Conservation (phyloP, 1,140 invertebrate species). For the Nymphalis io region DNA sequence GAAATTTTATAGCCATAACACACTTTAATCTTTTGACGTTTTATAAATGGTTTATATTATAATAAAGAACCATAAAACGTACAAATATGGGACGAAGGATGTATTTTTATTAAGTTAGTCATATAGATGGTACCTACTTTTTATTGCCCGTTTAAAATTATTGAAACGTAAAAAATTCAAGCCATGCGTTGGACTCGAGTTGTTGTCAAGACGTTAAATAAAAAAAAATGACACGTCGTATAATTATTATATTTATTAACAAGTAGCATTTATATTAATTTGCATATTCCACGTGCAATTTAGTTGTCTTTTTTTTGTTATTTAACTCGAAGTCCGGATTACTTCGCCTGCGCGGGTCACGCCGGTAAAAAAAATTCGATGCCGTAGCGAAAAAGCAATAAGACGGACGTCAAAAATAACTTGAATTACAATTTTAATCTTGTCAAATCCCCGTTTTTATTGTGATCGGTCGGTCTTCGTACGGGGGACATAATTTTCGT, state of each 20-base stretch:
- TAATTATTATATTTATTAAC: conserved; percentile 33
- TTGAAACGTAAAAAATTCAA: conserved; percentile 20
- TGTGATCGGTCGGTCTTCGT: conserved; percentile 54
- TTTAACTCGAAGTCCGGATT: conserved; percentile 47
- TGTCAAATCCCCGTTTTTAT: conserved; percentile 79
- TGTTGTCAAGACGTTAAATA: not conserved
- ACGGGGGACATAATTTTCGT: conserved; percentile 70
- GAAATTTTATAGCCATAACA: conserved; percentile 31
- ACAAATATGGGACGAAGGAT: conserved; percentile 22
- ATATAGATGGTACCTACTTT: conserved; percentile 14
- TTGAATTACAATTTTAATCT: conserved; percentile 79
- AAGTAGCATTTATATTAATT: conserved; percentile 40
- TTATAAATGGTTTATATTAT: conserved; percentile 32
- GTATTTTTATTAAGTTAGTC: conserved; percentile 26
- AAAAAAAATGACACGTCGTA: conserved; percentile 17
- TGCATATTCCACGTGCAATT: conserved; percentile 27
- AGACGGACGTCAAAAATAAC: conserved; percentile 74
- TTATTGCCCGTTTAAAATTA: conserved; percentile 17
- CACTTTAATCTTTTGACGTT: conserved; percentile 36
- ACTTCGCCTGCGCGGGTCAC: conserved; percentile 41
- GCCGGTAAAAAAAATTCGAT: conserved; percentile 45
- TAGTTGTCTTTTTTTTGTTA: conserved; percentile 40
- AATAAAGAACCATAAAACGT: conserved; percentile 26
- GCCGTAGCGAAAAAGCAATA: conserved; percentile 75
- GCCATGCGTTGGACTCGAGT: not conserved